These are phyloP conservation scores for Tyria jacobaeae DNA, from an alignment of 2,888 invertebrate species.

Conservation along the genomic window DNA sequence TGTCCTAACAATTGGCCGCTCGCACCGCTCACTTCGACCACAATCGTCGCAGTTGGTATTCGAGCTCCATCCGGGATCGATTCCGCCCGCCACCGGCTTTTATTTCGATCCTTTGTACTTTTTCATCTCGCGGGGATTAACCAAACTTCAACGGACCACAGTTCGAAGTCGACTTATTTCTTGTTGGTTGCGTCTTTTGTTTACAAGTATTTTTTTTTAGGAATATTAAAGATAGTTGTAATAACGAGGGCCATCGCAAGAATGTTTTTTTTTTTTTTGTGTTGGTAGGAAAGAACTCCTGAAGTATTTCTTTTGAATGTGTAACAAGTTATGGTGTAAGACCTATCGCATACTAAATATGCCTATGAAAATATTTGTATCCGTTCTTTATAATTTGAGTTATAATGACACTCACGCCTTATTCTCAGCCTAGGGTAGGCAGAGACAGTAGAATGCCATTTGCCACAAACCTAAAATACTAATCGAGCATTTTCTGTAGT, in stretches of 20 bases:
- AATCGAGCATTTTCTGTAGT: too few relatives aligned
- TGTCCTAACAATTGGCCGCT: slow-evolving; percentile 44
- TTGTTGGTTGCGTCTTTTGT: slow-evolving; percentile 65
- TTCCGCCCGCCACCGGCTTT: slow-evolving; percentile 68
- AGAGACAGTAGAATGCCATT: too few relatives aligned
- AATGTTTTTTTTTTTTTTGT: too few relatives aligned
- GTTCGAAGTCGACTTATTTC: slow-evolving; percentile 60
- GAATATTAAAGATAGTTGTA: background rate
- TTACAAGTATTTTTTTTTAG: slow-evolving; percentile 41
- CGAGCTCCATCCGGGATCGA: slow-evolving; percentile 71
- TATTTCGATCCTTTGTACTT: slow-evolving; percentile 76
- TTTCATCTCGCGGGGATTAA: slow-evolving; percentile 82
- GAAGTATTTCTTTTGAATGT: too few relatives aligned
- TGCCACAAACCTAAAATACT: too few relatives aligned
- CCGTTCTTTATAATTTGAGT: too few relatives aligned
- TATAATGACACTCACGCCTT: too few relatives aligned
- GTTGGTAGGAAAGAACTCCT: too few relatives aligned
- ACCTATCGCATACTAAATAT: too few relatives aligned
- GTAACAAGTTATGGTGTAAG: too few relatives aligned
- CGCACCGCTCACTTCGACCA: slow-evolving; percentile 45
- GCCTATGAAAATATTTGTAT: too few relatives aligned
- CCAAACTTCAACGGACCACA: slow-evolving; percentile 66
- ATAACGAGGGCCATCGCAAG: background rate
- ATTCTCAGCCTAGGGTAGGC: too few relatives aligned
- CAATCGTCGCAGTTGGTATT: slow-evolving; percentile 62